Base-by-base conservation (phyloP, 2,113 vertebrate species). In the Cebidichthys violaceus region DNA sequence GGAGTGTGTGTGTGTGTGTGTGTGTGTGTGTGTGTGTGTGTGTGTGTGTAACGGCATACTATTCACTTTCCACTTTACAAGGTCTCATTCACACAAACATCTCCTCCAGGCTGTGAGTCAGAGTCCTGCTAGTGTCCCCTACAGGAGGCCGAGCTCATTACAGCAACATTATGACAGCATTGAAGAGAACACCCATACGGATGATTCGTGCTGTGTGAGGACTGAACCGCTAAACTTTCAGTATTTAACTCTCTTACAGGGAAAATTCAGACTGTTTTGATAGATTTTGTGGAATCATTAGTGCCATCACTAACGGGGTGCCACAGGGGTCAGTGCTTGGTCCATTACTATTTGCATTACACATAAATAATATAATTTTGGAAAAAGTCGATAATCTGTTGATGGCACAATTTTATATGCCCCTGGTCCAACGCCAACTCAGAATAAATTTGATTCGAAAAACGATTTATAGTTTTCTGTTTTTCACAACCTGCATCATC, bases 51-150 rank as follows among this genome's bases (percentile, higher is more conserved):
- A 9, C 61, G 73, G 67, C 71, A 71, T 47, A 80, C 20, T 72
- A 85, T 88, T 80, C 31, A 55, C 31, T 80, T 84, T 66, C 64
- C 66, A 80, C 73, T 82, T 79, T 75, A 39, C 69, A 73, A 13
- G 41, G 60, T 69, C 77, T 86, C 86, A 82, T 82, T 88, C 64
- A 87, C 62, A 74, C 68, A 72, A 72, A 80, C 74, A 22, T 70
- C 66, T 81, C 83, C 68, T 64, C 31, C 37, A 65, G 78, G 33
- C 75, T 15, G 41, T 50, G 81, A 82, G 62, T 83, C 70, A 69
- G 22, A 79, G 78, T 76, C 67, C 27, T 80, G 50, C 70, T 52
- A 9, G 66, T 66, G 24, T 29, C 83, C 72, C 85, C 85, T 86
- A 10, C 11, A 89, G 87, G 87, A 39, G 20, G 24, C 61, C 33